Evolutionary conservation across 1,140 invertebrate species (phyloP), one percentile per base, ranked within the genome.

Genomic region (Planococcus citri): DNA sequence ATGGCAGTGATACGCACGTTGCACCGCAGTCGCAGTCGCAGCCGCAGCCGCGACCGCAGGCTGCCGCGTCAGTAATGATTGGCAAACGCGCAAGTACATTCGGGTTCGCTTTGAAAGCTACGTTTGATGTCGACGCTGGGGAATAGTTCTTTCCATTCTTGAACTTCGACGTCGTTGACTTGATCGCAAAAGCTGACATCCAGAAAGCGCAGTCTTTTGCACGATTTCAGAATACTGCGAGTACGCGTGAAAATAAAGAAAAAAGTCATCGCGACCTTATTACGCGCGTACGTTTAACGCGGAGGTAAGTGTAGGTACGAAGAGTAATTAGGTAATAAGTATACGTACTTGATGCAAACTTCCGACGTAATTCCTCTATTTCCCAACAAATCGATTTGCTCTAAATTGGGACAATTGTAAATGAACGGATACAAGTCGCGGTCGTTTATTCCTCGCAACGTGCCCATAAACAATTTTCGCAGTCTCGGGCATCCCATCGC

Each of bases 111-210:
- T 64, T 64, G 60, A 64, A 64, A 64, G 24, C 60, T 64, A 17
- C 60, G 60, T 64, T 64, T 64, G 51, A 88, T 85, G 68, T 82
- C 84, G 1, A 88, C 82, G 70, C 83, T 78, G 0, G 85, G 85
- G 75, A 84, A 88, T 61, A 81, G 76, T 68, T 77, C 73, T 12
- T 82, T 79, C 85, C 84, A 87, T 75, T 82, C 79, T 22, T 79
- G 72, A 29, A 90, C 84, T 79, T 87, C 83, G 57, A 83, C 80
- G 75, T 88, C 84, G 70, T 83, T 83, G 68, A 94, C 88, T 70
- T 85, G 84, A 74, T 89, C 86, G 77, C 91, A 94, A 78, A 92
- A 95, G 72, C 90, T 93, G 17, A 95, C 81, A 76, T 95, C 92
- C 57, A 95, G 80, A 73, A 94, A 80, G 73, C 82, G 81, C 21